phyloP scores from a whole-genome alignment of 1,140 invertebrate genomes.

The Oryctes rhinoceros region DNA sequence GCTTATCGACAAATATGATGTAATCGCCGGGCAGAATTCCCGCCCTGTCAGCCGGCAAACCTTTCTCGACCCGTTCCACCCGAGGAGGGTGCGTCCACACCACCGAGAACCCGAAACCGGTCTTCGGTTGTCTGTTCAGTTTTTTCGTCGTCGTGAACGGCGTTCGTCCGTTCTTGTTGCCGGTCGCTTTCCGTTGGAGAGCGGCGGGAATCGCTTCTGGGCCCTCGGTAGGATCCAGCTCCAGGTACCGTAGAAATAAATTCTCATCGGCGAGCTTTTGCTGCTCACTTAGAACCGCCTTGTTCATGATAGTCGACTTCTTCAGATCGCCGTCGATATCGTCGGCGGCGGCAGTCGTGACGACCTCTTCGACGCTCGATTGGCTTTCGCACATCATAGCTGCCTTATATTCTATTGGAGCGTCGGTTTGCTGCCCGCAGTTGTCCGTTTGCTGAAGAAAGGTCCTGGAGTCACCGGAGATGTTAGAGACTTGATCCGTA shows the following conservation, averaged over 20 bases:
- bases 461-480: background rate
- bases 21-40: constrained; percentile 84
- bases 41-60: constrained; percentile 80
- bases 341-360: constrained; percentile 54
- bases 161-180: constrained; percentile 73
- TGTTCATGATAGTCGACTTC: constrained; percentile 50
- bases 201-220: constrained; percentile 66
- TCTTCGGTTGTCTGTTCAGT: constrained; percentile 66
- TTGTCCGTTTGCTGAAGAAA: constrained; percentile 35
- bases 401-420: constrained; percentile 46
- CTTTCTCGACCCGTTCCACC: constrained; percentile 84
- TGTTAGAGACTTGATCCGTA: constrained; percentile 41
- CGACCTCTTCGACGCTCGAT: constrained; percentile 59
- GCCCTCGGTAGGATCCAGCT: constrained; percentile 74
- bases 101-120: constrained; percentile 87
- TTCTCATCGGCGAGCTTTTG: constrained; percentile 75
- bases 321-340: constrained; percentile 53
- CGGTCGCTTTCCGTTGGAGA: constrained; percentile 61
- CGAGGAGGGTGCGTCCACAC: constrained; percentile 90
- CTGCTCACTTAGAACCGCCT: constrained; percentile 63
- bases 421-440: constrained; percentile 43
- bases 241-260: constrained; percentile 77
- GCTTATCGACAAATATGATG: constrained; percentile 85
- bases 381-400: constrained; percentile 53
- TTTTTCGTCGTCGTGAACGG: constrained; percentile 82